Conservation (phyloP, 2,888 invertebrate species). For the Phyllotreta striolata region DNA sequence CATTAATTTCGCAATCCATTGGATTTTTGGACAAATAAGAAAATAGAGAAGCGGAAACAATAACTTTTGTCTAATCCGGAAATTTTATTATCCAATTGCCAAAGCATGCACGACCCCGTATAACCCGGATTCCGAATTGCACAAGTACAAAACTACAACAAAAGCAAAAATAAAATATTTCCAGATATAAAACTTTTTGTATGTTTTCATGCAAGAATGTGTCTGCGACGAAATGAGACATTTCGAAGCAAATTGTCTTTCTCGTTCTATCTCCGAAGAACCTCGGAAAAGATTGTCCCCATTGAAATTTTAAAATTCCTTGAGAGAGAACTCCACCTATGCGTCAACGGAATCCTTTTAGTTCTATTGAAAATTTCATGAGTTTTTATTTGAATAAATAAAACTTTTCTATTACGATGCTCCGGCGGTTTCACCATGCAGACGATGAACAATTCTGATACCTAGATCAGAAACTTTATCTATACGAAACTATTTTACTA, state of each 20-base stretch:
- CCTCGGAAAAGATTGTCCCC: conserved; percentile 22
- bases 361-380: conserved; percentile 18
- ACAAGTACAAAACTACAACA: conserved; percentile 42
- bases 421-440: too few species aligned
- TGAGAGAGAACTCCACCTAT: conserved; percentile 3
- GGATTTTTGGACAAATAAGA: too few species aligned
- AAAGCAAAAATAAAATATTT: conserved; percentile 45
- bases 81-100: conserved; percentile 24
- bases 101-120: conserved; percentile 27
- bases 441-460: too few species aligned
- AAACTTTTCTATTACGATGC: conserved; percentile 3
- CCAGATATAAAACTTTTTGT: conserved; percentile 53
- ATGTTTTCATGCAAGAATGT: conserved; percentile 52
- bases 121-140: conserved; percentile 42
- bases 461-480: too few species aligned
- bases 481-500: too few species aligned
- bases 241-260: conserved; percentile 56
- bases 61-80: conserved; percentile 14
- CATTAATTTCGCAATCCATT: too few species aligned
- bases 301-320: conserved; percentile 25
- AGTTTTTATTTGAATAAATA: conserved; percentile 18
- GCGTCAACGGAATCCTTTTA: conserved; percentile 20
- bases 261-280: conserved; percentile 14
- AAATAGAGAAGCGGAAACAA: conserved; percentile 1
- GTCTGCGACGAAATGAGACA: conserved; percentile 58